phyloP scores from a whole-genome alignment of 2,113 vertebrate genomes.

The Egretta garzetta region DNA sequence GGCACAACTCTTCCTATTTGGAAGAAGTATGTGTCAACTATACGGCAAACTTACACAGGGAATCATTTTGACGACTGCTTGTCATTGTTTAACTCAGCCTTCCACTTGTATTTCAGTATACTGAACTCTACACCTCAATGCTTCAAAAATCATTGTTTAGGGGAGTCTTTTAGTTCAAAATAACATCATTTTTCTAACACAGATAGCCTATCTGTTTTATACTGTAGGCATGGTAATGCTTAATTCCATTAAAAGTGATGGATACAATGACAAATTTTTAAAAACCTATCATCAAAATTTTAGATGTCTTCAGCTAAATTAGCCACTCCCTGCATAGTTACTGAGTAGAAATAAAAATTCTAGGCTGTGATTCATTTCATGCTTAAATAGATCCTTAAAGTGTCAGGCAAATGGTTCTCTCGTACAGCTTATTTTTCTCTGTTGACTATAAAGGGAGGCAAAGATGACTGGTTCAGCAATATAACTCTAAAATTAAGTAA shows the following conservation, averaged over 20 bases:
- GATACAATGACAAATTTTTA: neutral
- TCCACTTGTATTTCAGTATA: neutral
- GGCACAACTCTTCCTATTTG: neutral
- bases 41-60: fast-evolving
- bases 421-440: neutral
- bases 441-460: neutral
- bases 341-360: neutral
- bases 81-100: neutral
- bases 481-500: slow-evolving; percentile 2
- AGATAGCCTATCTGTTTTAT: neutral
- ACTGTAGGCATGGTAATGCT: neutral
- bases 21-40: neutral
- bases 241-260: neutral
- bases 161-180: neutral
- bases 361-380: neutral
- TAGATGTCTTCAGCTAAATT: neutral
- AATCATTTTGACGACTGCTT: neutral
- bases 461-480: neutral
- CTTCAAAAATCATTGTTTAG: neutral
- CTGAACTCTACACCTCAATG: neutral
- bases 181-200: neutral
- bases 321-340: neutral
- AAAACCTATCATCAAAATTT: neutral
- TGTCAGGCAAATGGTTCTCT: neutral
- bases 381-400: neutral